These are phyloP conservation scores for Lagopus leucura DNA, from an alignment of 2,113 vertebrate species.

Conservation along the genomic window DNA sequence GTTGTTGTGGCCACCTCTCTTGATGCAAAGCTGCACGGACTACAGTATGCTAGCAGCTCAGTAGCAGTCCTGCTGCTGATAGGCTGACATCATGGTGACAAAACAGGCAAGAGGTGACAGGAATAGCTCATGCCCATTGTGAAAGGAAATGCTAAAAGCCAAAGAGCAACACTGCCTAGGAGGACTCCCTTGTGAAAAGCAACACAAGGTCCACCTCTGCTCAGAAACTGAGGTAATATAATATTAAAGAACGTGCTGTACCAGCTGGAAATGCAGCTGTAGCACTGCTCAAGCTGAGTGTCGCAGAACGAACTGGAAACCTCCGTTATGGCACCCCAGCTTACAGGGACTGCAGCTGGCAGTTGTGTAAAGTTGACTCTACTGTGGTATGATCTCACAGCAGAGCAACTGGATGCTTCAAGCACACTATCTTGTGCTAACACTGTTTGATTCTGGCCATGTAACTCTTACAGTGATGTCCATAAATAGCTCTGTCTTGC, in stretches of 20 bases:
- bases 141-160: constrained; percentile 17
- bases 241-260: not conserved
- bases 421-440: not conserved
- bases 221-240: not conserved
- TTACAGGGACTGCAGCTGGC: not conserved
- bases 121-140: constrained; percentile 11
- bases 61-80: not conserved
- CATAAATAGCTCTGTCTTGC: not conserved
- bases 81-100: not conserved
- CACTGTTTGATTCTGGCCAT: not conserved
- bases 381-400: not conserved
- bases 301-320: not conserved
- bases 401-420: not conserved
- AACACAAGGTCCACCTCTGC: not conserved
- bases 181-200: not conserved
- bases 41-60: not conserved
- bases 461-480: not conserved
- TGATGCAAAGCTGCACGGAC: not conserved
- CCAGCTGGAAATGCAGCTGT: constrained; percentile 7
- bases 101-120: constrained; percentile 18
- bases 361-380: not conserved
- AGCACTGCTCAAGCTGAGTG: not conserved
- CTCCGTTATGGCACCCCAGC: not conserved
- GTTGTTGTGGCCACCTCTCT: not conserved
- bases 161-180: not conserved